These are phyloP conservation scores for Tenualosa ilisha DNA, from an alignment of 2,797 vertebrate species.

Conservation along the genomic window DNA sequence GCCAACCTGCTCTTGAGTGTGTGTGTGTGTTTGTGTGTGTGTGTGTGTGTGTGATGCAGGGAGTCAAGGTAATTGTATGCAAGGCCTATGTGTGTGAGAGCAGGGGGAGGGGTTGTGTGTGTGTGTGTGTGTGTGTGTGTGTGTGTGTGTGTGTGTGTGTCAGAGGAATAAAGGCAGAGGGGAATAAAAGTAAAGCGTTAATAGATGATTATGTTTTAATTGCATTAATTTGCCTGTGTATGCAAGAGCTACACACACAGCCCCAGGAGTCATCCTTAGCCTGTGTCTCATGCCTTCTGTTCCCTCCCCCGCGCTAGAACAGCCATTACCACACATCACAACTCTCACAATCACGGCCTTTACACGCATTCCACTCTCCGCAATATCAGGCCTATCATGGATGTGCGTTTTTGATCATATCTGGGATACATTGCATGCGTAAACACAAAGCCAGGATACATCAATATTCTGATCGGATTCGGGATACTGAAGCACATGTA, in stretches of 20 bases:
- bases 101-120: neutral
- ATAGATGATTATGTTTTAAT: slow-evolving; percentile 66
- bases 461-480: no score
- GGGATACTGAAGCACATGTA: no score
- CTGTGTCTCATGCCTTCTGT: neutral
- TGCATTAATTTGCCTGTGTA: slow-evolving; percentile 37
- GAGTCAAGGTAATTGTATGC: neutral
- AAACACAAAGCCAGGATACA: no score
- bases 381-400: no score
- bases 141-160: neutral
- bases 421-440: no score
- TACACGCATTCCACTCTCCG: neutral
- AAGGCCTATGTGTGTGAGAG: no score
- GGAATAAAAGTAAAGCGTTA: slow-evolving; percentile 49
- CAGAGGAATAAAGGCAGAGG: no score
- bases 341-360: no score
- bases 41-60: neutral
- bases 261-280: neutral
- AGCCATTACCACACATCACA: no score
- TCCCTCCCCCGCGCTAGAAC: no score
- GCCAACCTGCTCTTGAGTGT: slow-evolving; percentile 54
- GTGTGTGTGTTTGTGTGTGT: slow-evolving; percentile 29
- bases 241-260: neutral
- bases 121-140: no score
- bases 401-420: no score